Evolutionary conservation across 1,140 invertebrate genomes (phyloP).

Genomic region (Lepidotrigona ventralis): DNA sequence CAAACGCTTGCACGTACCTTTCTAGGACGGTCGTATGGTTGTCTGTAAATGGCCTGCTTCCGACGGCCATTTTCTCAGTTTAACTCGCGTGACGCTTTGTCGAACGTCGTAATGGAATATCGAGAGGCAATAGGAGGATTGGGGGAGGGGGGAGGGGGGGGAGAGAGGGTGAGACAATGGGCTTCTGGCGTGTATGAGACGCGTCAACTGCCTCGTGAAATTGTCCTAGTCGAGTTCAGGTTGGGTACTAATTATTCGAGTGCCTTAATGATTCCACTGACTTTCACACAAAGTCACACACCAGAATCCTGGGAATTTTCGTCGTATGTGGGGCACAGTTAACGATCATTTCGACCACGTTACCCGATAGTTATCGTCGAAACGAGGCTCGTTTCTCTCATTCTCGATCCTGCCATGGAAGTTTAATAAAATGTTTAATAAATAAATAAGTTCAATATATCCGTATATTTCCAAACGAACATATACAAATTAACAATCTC

Average conservation of each 20-base stretch:
- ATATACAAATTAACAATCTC: neutral
- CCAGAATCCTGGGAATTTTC: no score
- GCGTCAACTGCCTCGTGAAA: neutral
- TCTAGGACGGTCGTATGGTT: neutral
- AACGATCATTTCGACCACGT: neutral
- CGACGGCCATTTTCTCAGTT: neutral
- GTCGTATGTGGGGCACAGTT: neutral
- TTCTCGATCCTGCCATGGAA: no score
- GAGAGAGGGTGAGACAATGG: neutral
- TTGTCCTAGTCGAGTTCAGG: neutral
- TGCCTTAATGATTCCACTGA: neutral
- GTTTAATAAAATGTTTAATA: no score
- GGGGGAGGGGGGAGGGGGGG: neutral
- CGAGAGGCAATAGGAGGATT: neutral
- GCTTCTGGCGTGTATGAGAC: neutral
- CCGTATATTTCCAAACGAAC: neutral
- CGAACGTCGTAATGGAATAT: conserved; percentile 5
- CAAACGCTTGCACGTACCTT: neutral
- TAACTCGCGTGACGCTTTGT: conserved; percentile 3
- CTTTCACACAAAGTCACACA: neutral
- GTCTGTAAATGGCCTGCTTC: conserved; percentile 3
- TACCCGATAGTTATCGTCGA: no score
- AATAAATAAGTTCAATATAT: neutral
- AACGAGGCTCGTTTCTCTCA: no score
- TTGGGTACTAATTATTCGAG: neutral